Conservation (phyloP, 2,797 vertebrate genomes). For the Pangasius larnaudii region DNA sequence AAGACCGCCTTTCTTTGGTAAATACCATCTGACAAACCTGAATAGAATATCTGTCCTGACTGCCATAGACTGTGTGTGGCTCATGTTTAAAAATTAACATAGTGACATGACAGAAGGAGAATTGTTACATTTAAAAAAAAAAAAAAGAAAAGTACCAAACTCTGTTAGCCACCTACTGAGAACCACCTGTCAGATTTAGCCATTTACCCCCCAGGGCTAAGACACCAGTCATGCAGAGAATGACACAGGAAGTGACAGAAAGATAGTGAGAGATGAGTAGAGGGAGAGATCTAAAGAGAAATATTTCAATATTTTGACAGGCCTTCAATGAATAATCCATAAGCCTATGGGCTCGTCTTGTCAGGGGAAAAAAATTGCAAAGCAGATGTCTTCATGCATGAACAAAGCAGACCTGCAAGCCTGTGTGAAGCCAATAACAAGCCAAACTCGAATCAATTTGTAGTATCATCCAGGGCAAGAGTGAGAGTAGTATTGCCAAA, state of each 20-base stretch:
- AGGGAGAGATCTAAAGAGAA: background rate
- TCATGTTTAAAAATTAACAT: constrained; percentile 1
- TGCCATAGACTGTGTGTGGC: background rate
- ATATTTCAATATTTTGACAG: constrained; percentile 35
- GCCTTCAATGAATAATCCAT: constrained; percentile 48
- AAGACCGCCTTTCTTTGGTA: constrained; percentile 22
- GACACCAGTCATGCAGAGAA: constrained; percentile 11
- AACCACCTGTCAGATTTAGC: constrained; percentile 20
- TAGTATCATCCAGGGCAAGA: background rate
- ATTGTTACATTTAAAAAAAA: background rate
- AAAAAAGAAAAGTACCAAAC: background rate
- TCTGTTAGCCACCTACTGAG: background rate
- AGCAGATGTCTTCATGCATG: constrained; percentile 45
- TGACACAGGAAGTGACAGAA: constrained; percentile 6
- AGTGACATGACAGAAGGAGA: background rate
- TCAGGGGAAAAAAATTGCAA: constrained; percentile 29
- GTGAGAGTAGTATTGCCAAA: background rate
- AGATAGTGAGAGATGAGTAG: constrained; percentile 27
- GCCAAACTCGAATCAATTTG: background rate
- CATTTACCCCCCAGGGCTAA: background rate
- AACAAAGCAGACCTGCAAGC: constrained; percentile 23
- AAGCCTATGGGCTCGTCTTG: constrained; percentile 30
- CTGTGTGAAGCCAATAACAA: background rate
- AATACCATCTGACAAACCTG: constrained; percentile 18
- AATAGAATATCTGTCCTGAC: constrained; percentile 17